These are phyloP conservation scores for Eucidaris tribuloides DNA, from an alignment of 35 echinoderm and acorn worm species.

Conservation along the genomic window DNA sequence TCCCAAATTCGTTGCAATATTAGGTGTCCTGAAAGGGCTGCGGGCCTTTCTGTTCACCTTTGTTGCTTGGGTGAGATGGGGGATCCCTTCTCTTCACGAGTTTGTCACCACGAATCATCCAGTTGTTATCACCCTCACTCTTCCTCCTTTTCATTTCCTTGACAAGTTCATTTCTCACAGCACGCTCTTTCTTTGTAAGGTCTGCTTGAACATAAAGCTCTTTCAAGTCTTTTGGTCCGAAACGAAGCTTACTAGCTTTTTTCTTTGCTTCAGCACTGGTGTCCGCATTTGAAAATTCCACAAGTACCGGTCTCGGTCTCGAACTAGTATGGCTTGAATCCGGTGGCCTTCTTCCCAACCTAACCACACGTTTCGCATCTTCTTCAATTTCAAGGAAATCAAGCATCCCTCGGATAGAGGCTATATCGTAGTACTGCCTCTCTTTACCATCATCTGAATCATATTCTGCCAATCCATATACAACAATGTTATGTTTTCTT, in stretches of 20 bases:
- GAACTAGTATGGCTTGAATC: not conserved
- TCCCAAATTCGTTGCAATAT: not conserved
- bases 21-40: conserved; percentile 1
- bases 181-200: not conserved
- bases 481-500: conserved; percentile 20
- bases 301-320: conserved; percentile 15
- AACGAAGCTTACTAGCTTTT: not conserved
- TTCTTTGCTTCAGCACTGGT: not conserved
- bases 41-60: not conserved
- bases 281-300: not conserved
- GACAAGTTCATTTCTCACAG: conserved; percentile 2
- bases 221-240: not conserved
- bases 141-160: conserved; percentile 24
- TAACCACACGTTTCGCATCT: not conserved
- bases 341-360: conserved; percentile 18
- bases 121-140: not conserved
- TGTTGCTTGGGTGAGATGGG: not conserved
- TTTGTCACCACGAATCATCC: conserved; percentile 10
- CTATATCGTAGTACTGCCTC: conserved; percentile 16
- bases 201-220: not conserved
- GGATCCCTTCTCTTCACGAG: conserved; percentile 7
- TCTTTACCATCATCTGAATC: not conserved
- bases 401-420: not conserved
- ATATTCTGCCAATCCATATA: not conserved
- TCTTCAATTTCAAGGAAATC: conserved; percentile 6